phyloP scores from a whole-genome alignment of 2,888 invertebrate species.

The Frankliniella fusca region DNA sequence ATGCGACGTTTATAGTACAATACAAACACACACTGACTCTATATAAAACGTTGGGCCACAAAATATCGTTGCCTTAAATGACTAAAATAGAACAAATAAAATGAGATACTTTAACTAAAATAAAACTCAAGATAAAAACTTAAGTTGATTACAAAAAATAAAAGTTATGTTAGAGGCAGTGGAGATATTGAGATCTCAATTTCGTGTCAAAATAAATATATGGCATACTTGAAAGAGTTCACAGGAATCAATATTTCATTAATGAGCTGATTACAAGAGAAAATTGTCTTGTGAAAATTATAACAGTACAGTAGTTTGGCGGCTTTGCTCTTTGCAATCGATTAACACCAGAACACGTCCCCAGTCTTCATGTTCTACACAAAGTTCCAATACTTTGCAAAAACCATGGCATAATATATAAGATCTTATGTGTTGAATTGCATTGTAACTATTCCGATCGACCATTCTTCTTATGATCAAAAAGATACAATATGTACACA shows the following conservation, averaged over 20 bases:
- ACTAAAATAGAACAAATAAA: neutral
- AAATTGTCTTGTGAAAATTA: too few species aligned
- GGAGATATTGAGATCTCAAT: too few species aligned
- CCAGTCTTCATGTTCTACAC: neutral
- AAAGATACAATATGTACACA: conserved; percentile 7
- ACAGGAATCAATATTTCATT: neutral
- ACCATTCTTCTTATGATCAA: neutral
- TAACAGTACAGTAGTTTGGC: too few species aligned
- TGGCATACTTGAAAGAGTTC: conserved; percentile 17
- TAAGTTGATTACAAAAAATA: neutral
- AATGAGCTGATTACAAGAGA: conserved; percentile 13
- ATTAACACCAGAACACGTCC: neutral
- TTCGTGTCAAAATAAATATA: neutral
- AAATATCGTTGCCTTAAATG: neutral
- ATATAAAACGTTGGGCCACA: neutral
- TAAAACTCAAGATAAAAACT: neutral
- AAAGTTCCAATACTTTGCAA: neutral
- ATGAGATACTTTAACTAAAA: neutral
- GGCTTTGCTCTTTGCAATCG: neutral
- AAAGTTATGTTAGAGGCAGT: too few species aligned
- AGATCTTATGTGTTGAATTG: conserved; percentile 12
- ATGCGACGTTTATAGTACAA: conserved; percentile 20
- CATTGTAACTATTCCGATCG: conserved; percentile 24
- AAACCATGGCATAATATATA: neutral
- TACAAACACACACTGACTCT: conserved; percentile 25